phyloP scores from a whole-genome alignment of 2,797 vertebrate species.

The Anableps anableps region DNA sequence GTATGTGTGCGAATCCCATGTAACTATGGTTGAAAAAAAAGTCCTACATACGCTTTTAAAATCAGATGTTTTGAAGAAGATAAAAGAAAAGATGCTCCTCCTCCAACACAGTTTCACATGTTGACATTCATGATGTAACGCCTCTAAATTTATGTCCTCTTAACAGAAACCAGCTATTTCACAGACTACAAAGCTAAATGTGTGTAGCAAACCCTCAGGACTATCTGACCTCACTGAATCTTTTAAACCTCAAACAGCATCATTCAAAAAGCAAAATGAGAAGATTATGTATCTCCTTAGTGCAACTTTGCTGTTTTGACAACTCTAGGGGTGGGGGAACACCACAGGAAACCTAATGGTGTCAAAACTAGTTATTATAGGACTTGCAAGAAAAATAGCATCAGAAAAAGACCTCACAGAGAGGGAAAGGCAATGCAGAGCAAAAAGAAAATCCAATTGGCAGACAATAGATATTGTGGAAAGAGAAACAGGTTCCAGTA shows the following conservation, averaged over 20 bases:
- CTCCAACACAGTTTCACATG: constrained; percentile 19
- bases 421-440: constrained; percentile 27
- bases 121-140: constrained; percentile 20
- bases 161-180: constrained; percentile 42
- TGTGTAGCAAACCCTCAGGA: constrained; percentile 14
- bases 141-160: constrained; percentile 19
- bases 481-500: background rate
- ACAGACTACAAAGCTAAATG: constrained; percentile 52
- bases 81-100: constrained; percentile 7
- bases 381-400: constrained; percentile 48
- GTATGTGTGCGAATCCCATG: background rate
- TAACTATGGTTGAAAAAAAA: background rate
- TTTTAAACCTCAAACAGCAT: constrained; percentile 29
- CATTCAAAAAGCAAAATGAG: constrained; percentile 14
- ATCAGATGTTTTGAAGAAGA: background rate
- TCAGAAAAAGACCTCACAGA: constrained; percentile 66
- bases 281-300: constrained; percentile 29
- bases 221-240: constrained; percentile 60
- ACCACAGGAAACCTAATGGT: constrained; percentile 62
- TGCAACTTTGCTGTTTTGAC: constrained; percentile 32
- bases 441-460: constrained; percentile 6
- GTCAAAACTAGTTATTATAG: constrained; percentile 68
- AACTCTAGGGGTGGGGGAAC: constrained; percentile 38
- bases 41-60: background rate
- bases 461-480: background rate